phyloP scores from a whole-genome alignment of 2,888 invertebrate species.

The Athetis lepigone region DNA sequence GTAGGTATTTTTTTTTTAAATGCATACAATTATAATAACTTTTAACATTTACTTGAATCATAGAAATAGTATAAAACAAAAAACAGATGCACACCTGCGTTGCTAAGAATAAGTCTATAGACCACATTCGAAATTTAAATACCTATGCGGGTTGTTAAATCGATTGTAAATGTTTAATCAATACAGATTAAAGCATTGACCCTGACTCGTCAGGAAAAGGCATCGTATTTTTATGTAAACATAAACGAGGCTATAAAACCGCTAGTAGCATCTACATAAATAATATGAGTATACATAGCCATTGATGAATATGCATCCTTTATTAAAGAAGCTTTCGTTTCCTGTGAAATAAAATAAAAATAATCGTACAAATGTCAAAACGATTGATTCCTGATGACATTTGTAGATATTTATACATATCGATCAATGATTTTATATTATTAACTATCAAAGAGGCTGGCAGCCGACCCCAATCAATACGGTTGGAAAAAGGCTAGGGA shows the following conservation, averaged over 20 bases:
- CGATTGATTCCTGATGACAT: too few species aligned
- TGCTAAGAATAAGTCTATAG: conserved; percentile 9
- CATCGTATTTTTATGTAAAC: conserved; percentile 34
- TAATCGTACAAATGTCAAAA: too few species aligned
- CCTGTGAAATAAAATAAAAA: background rate
- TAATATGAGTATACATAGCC: background rate
- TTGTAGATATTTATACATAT: too few species aligned
- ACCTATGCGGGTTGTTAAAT: conserved; percentile 53
- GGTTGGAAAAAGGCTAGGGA: too few species aligned
- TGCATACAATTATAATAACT: too few species aligned
- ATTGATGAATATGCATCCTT: background rate
- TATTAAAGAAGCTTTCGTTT: background rate
- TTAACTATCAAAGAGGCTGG: too few species aligned
- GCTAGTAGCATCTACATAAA: background rate
- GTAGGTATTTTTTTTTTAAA: too few species aligned
- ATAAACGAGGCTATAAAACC: conserved; percentile 21
- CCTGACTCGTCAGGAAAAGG: conserved; percentile 37
- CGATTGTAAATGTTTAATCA: conserved; percentile 33
- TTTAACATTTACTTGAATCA: too few species aligned
- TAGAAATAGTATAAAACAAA: background rate
- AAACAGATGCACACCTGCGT: background rate
- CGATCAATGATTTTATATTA: too few species aligned
- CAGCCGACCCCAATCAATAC: too few species aligned
- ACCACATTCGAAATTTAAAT: conserved; percentile 24
- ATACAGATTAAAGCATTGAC: conserved; percentile 25